Base-by-base conservation (phyloP, 1,140 invertebrate species). In the Piezodorus guildinii region DNA sequence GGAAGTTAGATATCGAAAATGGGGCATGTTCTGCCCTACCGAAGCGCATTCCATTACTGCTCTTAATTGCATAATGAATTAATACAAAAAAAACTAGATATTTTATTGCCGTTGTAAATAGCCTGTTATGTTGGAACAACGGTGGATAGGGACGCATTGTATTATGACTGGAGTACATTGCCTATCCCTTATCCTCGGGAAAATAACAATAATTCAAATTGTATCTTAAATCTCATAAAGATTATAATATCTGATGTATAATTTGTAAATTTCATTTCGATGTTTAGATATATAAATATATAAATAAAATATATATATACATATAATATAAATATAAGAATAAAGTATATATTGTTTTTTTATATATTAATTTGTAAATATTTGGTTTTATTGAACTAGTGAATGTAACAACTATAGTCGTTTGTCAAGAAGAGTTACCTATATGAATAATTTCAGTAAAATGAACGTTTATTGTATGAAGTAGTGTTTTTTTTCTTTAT, bases 371-470 rank as follows among this genome's bases (percentile, higher is more conserved):
- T 60, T 60, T 60, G 58, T 60, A 60, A 43, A 64, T 60, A 64
- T 58, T 49, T 60, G 63, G 52, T 64, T 64, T 56, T 60, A 44
- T 58, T 60, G 56, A 60, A 34, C 56, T 64, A 64, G 56, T 60
- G 43, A 64, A 64, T 64, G 63, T 64, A 64, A 60, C 60, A 25
- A 60, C 34, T 64, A 58, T 64, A 64, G 63, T 64, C 63, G 51
- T 64, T 64, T 64, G 63, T 64, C 63, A 64, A 64, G 44, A 64
- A 64, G 62, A 63, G 63, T 64, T 64, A 64, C 63, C 63, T 64
- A 64, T 56, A 56, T 62, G 23, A 62, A 34, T 62, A 62, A 62
- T 64, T 64, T 60, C 63, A 64, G 63, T 64, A 64, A 64, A 64
- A 56, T 56, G 52, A 56, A 23, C 52, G 52, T 56, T 56, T 56